phyloP scores from a whole-genome alignment of 2,888 invertebrate genomes.

The Heliconius erato region DNA sequence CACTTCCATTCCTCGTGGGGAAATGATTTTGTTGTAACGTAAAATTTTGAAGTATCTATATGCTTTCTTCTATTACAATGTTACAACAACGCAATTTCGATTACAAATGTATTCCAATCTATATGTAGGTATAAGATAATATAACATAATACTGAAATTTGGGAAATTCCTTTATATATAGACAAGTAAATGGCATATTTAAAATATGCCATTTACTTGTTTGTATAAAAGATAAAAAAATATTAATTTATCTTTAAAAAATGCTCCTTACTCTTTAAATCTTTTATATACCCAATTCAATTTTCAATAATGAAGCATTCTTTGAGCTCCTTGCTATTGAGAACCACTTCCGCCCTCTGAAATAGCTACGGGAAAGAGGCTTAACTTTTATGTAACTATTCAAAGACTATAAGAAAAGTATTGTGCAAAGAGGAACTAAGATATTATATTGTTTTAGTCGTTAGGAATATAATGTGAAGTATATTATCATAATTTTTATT shows the following conservation, averaged over 20 bases:
- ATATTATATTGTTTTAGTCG: neutral
- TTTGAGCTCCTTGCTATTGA: constrained; percentile 10
- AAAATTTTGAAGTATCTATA: no score
- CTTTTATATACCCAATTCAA: neutral
- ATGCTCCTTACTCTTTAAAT: neutral
- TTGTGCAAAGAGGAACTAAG: neutral
- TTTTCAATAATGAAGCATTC: constrained; percentile 23
- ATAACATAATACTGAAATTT: no score
- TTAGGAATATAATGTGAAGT: neutral
- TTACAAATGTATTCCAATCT: no score
- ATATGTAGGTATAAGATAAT: no score
- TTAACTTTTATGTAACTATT: constrained; percentile 30
- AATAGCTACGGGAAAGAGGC: constrained; percentile 14
- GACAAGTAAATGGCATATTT: no score
- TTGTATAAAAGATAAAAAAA: no score
- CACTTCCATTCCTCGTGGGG: no score
- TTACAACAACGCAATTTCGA: no score
- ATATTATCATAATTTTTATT: neutral
- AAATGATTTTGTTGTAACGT: no score
- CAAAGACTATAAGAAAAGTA: constrained; percentile 6
- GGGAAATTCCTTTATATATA: no score
- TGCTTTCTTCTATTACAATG: no score
- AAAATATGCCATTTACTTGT: no score
- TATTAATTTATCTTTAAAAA: neutral
- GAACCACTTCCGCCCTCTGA: constrained; percentile 8